Evolutionary conservation across 1,140 invertebrate genomes (phyloP).

Genomic region (Sminthurinus signatus): DNA sequence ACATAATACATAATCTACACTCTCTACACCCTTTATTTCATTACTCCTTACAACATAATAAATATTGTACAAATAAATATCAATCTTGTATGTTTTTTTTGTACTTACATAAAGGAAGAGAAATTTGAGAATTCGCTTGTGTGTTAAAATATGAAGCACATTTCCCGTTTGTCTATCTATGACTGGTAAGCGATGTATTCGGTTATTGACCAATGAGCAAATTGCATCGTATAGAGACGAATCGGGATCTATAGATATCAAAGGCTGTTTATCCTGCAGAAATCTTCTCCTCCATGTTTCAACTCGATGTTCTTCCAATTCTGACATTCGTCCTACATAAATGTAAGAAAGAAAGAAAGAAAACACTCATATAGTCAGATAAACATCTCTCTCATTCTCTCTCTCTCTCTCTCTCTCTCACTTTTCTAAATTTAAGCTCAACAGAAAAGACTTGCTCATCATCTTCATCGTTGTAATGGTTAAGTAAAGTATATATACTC

Average conservation of each 20-base stretch:
- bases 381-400: too few species aligned
- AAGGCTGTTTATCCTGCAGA: conserved; percentile 49
- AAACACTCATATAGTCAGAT: not conserved
- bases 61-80: too few species aligned
- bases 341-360: not conserved
- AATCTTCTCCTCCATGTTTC: conserved; percentile 81
- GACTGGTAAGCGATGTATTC: conserved; percentile 94
- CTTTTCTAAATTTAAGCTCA: conserved; percentile 5
- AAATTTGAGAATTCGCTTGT: conserved; percentile 96
- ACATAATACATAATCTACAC: too few species aligned
- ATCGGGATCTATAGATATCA: conserved; percentile 81
- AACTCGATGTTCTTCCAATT: conserved; percentile 95
- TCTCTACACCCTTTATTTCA: too few species aligned
- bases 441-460: too few species aligned
- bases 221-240: conserved; percentile 89
- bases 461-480: too few species aligned
- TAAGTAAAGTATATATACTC: too few species aligned
- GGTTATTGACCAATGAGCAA: conserved; percentile 79
- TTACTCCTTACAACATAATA: too few species aligned
- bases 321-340: conserved; percentile 63
- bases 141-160: conserved; percentile 94
- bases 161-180: conserved; percentile 51
- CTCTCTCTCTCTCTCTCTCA: too few species aligned
- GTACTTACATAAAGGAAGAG: conserved; percentile 95
- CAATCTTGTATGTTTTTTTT: too few species aligned